Base-by-base conservation (phyloP, 2,888 invertebrate species). In the Tetragonula carbonaria region DNA sequence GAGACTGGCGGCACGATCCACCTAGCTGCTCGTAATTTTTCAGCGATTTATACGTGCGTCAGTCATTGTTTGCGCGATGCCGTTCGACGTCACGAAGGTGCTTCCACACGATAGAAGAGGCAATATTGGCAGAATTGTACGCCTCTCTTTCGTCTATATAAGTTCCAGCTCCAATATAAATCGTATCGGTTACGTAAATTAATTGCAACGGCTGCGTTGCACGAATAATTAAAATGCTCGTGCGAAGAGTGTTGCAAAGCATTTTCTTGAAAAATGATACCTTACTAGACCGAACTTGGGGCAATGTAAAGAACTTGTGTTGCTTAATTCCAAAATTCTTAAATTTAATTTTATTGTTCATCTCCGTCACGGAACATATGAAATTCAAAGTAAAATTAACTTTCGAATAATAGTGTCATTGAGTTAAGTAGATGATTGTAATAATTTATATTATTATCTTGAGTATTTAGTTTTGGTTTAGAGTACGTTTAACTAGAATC, bases 11-110 rank as follows among this genome's bases (percentile, higher is more conserved):
- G 8, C 65, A 38, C 38, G 65, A 21, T 45, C 6, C n/a, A 3
- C 45, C 38, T 38, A 21, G 38, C 33, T 33, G 18, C 59, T 66
- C 71, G 74, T 62, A 70, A 67, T 80, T 82, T 80, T 71, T 82
- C 74, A 66, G 28, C 74, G 74, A 62, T 74, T 65, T 67, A 45
- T 59, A 59, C 33, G 57, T n/a, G 33, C 45, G 66, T 77, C 59
- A 51, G 28, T 76, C 76, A 62, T 62, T 75, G 70, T 76, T 80
- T 55, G 55, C 63, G 21, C 33, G n/a, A 18, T 45, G 28, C 28
- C 33, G 57, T 76, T 57, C 63, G 65, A 70, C 33, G 13, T 63
- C 38, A 53, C 16, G 14, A 38, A 51, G 38, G 53, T 62, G 51
- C 45, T 45, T 5, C 23, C 28, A 45, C 28, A 0, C 8, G 28